Conservation (phyloP, 2,888 invertebrate species). For the Ditylenchus weischeri region DNA sequence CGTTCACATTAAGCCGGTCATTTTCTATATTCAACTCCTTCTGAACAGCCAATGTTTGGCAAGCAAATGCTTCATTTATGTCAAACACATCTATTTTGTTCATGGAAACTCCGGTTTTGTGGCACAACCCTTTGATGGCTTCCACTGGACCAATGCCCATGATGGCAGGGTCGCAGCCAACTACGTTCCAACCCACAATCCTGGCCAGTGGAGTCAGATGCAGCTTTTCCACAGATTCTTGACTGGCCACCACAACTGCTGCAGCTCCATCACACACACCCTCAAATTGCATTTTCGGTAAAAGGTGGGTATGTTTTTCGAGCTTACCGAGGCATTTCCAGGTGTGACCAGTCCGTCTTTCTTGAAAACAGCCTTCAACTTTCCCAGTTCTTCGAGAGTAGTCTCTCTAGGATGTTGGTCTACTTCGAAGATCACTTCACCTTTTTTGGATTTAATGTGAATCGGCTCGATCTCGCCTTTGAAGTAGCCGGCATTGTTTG, state of each 20-base stretch:
- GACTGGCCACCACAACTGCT: constrained; percentile 82
- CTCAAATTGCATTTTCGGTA: constrained; percentile 21
- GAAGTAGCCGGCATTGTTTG: constrained; percentile 81
- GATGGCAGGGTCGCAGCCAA: constrained; percentile 86
- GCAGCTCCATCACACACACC: constrained; percentile 97
- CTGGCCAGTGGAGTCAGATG: constrained; percentile 84
- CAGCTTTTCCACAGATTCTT: constrained; percentile 77
- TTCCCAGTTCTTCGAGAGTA: constrained; percentile 79
- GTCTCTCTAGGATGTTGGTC: constrained; percentile 90
- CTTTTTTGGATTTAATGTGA: constrained; percentile 74
- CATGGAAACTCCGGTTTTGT: constrained; percentile 73
- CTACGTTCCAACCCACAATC: constrained; percentile 82
- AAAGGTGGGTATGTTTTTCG: constrained; percentile 61
- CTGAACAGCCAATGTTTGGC: constrained; percentile 84
- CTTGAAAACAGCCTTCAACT: constrained; percentile 67
- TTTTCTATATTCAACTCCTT: constrained; percentile 82
- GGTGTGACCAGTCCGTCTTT: constrained; percentile 53
- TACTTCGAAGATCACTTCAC: constrained; percentile 69
- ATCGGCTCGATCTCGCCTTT: constrained; percentile 84
- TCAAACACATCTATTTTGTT: constrained; percentile 81
- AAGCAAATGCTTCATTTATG: constrained; percentile 93
- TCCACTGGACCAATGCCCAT: constrained; percentile 88
- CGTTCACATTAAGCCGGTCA: constrained; percentile 81
- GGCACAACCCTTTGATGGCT: constrained; percentile 81
- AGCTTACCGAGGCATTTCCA: constrained; percentile 62